Conservation (phyloP, 2,888 invertebrate genomes). For the Phortica okadai region DNA sequence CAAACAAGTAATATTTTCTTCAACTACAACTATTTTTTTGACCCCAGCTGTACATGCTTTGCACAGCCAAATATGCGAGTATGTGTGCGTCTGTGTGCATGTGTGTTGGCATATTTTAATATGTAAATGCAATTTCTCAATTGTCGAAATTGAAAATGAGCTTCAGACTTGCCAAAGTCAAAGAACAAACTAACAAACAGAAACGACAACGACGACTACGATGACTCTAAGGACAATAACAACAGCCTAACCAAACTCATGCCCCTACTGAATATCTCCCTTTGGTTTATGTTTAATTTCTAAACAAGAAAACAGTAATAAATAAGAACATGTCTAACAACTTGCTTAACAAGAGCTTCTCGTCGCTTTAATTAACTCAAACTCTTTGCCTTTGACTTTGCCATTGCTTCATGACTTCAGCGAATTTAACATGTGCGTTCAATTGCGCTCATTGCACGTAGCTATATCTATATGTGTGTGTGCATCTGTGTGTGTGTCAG, state of each 20-base stretch:
- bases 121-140: constrained; percentile 70
- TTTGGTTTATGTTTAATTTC: neutral
- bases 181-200: neutral
- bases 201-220: neutral
- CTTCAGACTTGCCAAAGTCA: constrained; percentile 4
- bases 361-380: constrained; percentile 22
- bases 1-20: neutral
- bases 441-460: no score
- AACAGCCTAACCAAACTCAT: neutral
- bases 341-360: neutral
- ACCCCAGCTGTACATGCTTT: neutral
- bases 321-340: constrained; percentile 11
- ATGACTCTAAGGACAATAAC: neutral
- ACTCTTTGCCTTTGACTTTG: neutral
- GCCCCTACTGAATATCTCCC: no score
- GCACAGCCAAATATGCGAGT: neutral
- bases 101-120: constrained; percentile 66
- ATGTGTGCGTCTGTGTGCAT: constrained; percentile 11
- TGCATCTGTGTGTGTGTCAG: constrained; percentile 34
- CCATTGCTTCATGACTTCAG: neutral
- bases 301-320: neutral
- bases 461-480: neutral
- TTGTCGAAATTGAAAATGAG: constrained; percentile 33
- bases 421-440: neutral
- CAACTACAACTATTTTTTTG: neutral